Base-by-base conservation (phyloP, 2,797 vertebrate species). In the Borostomias antarcticus region DNA sequence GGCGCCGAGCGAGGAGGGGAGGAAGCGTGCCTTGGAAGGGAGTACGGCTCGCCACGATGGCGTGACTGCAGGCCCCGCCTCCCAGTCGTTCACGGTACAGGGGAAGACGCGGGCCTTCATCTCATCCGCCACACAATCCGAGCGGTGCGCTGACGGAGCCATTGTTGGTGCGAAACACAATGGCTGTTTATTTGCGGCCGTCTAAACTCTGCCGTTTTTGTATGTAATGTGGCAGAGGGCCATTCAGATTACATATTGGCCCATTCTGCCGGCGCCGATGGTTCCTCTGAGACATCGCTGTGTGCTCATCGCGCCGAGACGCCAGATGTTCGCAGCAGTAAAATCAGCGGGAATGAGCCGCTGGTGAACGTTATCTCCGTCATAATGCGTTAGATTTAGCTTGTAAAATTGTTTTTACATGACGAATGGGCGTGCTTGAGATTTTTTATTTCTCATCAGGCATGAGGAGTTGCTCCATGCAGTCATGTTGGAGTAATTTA, bases 161-260 rank as follows among this genome's bases (percentile, higher is more conserved):
- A 82, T 85, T 88, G 85, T 84, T 85, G 85, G 66, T 51, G 68
- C n/a, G n/a, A n/a, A 82, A 79, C 76, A 81, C 84, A 85, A 71
- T 82, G 72, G 80, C 66, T 76, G 78, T 69, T 90, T 84, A 88
- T 85, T 87, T 86, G n/a, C 73, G 73, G 79, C 58, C 73, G 85
- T n/a, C 78, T 76, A 80, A 85, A 83, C 81, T 82, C 86, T 88
- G 88, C 86, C 64, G 84, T 89, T 89, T n/a, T n/a, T 85, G 73
- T 82, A 79, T 86, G 80, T 85, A 85, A n/a, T n/a, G n/a, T 88
- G 84, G 80, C 74, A 67, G 80, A 82, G 6, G 17, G 84, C 83
- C 72, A 76, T 86, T 89, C 81, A 85, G 86, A 86, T 89, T 83
- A 81, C 75, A 78, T 72, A 83, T 58, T 73, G 74, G 83, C 82